Base-by-base conservation (phyloP, 2,888 invertebrate species). In the Mechanitis messenoides region DNA sequence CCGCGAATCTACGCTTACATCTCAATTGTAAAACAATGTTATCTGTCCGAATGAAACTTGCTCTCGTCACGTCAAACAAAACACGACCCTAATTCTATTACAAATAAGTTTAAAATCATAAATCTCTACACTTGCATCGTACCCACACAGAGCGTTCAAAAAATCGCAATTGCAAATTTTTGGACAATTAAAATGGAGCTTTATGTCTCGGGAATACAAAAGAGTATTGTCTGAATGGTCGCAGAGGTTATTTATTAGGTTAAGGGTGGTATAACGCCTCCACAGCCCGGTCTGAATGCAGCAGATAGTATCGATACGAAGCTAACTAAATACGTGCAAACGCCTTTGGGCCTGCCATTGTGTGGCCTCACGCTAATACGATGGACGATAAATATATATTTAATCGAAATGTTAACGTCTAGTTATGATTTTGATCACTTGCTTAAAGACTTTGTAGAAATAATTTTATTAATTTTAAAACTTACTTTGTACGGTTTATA, bases 21-120 rank as follows among this genome's bases (percentile, higher is more conserved):
- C 86, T 86, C 81, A 84, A 87, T 86, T 80, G 76, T 72, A 74
- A 82, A 77, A 85, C 86, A 87, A 84, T 85, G 77, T 77, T 80
- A 84, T 84, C 84, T 72, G 67, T 68, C 72, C 69, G 74, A 74
- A 73, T 66, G 69, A 67, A 71, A 72, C 68, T 64, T 59, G 67
- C 62, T 56, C 46, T 45, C 3, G 45, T 31, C 9, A 7, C 12
- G 28, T 20, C 68, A 72, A 56, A 35, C 62, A 38, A 77, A 77
- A 75, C 71, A 45, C 56, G 69, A 74, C 77, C 65, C 58, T 75
- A 75, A 11, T 7, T 0, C 1, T 3, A 55, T 50, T 2, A 2
- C 0, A 0, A 12, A 68, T 73, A 58, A 69, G 69, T 68, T 59
- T 33, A 72, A 73, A 73, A 70, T 76, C 31, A 58, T 60, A 56